Evolutionary conservation across 2,888 invertebrate species (phyloP), one percentile per base, ranked within the genome.

Genomic region (Oscheius sp.): DNA sequence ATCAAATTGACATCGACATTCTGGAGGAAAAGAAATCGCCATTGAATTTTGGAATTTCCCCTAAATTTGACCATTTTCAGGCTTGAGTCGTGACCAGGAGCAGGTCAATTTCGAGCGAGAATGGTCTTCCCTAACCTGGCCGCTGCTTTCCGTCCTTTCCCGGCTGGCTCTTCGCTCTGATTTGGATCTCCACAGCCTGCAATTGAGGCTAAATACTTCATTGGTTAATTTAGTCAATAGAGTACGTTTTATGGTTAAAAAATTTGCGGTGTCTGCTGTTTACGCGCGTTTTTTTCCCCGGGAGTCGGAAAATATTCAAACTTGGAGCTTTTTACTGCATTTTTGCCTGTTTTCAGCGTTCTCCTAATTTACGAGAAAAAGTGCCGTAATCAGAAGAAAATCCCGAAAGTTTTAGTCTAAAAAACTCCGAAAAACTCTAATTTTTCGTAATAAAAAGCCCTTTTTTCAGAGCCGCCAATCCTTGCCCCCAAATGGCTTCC

Each of bases 41-140:
- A n/a, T n/a, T n/a, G n/a, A n/a, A n/a, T n/a, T n/a, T n/a, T n/a
- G n/a, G n/a, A 35, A 6, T 35, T 35, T 6, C 35, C 35, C 35
- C 35, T 3, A 35, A 35, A 35, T 35, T 35, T 6, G 5, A 6
- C 3, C 35, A 35, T 35, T 49, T 61, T 61, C 61, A 61, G 61
- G 61, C 7, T 5, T 61, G 2, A 43, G 43, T 43, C 61, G 61
- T 6, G 59, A 56, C 23, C 49, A 69, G 25, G 76, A 77, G 25
- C 71, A 78, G 9, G 29, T 49, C 25, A 66, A 52, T 29, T 81
- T 79, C 56, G 79, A 81, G 46, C 66, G 75, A 18, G 79, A 82
- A 70, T 82, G 79, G 76, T 49, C 75, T 0, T 49, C 76, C 12
- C 72, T 82, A n/a, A 69, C 75, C 6, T 82, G 80, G 80, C 74